Evolutionary conservation across 2,113 vertebrate species (phyloP), one percentile per base, ranked within the genome.

Genomic region (Zosterops hypoxanthus): DNA sequence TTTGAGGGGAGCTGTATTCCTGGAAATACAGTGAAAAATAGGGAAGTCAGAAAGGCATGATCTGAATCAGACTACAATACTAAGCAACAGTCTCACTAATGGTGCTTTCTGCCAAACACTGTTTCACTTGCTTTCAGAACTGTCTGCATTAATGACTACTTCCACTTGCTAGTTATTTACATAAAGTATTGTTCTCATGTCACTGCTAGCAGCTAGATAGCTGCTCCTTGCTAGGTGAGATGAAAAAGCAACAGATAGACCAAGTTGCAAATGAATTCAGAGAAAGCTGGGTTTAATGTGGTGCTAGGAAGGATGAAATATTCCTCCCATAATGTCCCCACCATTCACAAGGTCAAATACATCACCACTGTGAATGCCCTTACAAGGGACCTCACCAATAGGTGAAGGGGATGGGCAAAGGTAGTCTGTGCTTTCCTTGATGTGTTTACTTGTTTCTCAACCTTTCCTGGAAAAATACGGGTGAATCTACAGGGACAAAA

Each of bases 141-240:
- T 90, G 71, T 81, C 90, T 92, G 71, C 52, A 31, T 72, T 97
- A 97, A 96, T 93, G 63, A 95, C 36, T 94, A 73, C 66, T 82
- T 95, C 64, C 64, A 73, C 47, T 50, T 90, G 53, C 59, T 77
- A 82, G 64, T 61, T 94, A 96, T 96, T 95, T 97, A 92, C 88
- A 94, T 97, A 81, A 86, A 63, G 92, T 88, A 95, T 97, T 96
- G 92, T 97, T 94, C 96, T 80, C 16, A 4, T 81, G 86, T 95
- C 94, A 96, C 36, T 61, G 55, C 60, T 73, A 85, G 86, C 70
- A 82, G 61, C 25, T 49, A 82, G 71, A 73, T 24, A 86, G 34
- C 16, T 92, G 36, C 46, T 92, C n/a, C 61, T 77, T 2, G 3
- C n/a, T 52, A 92, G 82, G 55, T 92, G 59, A 88, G 68, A 39